Percentiles rank a stretch among this genome's conserved stretches.
Conservation (phyloP, 2,888 invertebrate species). For the Plemyria rubiginata region DNA sequence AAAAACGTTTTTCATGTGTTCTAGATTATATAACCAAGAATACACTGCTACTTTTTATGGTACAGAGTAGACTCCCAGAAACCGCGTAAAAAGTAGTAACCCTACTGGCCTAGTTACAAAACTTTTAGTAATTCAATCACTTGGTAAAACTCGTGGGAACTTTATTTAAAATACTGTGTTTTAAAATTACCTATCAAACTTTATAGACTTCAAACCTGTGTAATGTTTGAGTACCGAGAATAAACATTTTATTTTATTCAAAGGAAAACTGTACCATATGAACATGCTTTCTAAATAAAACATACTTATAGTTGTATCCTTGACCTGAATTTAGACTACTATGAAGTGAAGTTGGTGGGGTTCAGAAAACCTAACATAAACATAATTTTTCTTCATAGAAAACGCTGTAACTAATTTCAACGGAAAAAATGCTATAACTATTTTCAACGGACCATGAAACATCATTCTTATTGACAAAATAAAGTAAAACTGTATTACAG, state of each 20-base stretch:
- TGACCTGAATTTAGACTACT: too few relatives aligned
- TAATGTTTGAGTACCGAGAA: constrained; percentile 2
- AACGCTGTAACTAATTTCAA: too few relatives aligned
- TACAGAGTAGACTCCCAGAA: background rate
- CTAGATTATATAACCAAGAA: too few relatives aligned
- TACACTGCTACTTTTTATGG: too few relatives aligned
- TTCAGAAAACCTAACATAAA: too few relatives aligned
- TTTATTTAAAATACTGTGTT: background rate
- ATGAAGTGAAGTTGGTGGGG: too few relatives aligned
- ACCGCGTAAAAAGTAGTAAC: constrained; percentile 13
- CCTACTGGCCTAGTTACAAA: constrained; percentile 17
- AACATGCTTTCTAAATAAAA: background rate
- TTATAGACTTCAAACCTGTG: background rate
- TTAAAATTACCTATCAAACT: background rate
- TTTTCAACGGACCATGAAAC: too few relatives aligned
- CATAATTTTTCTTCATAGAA: too few relatives aligned
- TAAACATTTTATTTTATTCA: background rate
- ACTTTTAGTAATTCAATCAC: constrained; percentile 23
- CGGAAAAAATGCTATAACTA: too few relatives aligned
- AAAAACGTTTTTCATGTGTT: too few relatives aligned
- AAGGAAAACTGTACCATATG: background rate
- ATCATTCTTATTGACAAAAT: too few relatives aligned
- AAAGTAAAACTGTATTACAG: too few relatives aligned
- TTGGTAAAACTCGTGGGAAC: constrained; percentile 19
- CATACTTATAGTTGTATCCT: background rate